phyloP scores from a whole-genome alignment of 1,140 invertebrate genomes.

The Cotesia chilonis region DNA sequence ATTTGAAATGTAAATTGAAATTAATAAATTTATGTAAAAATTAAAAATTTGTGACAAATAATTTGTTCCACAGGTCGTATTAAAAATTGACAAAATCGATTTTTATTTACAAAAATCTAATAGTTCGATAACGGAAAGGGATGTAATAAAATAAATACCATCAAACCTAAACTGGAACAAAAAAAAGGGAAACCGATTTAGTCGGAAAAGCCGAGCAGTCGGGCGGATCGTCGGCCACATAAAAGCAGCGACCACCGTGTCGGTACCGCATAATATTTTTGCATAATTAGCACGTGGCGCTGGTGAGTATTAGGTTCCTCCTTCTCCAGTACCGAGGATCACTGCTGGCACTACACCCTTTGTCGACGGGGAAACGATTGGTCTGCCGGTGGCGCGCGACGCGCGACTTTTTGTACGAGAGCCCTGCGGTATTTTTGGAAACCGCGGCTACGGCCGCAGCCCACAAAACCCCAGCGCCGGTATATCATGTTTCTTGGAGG shows the following conservation, averaged over 20 bases:
- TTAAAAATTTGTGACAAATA: too few species aligned
- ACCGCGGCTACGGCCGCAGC: constrained; percentile 51
- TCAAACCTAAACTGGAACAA: constrained; percentile 17
- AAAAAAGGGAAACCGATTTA: constrained; percentile 29
- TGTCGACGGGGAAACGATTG: background rate
- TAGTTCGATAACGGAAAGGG: too few species aligned
- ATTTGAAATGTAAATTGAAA: too few species aligned
- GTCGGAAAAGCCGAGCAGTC: constrained; percentile 29
- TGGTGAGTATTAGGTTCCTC: constrained; percentile 56
- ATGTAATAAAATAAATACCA: background rate
- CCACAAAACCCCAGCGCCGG: constrained; percentile 42
- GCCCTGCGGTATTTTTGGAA: constrained; percentile 64
- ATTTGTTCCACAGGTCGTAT: too few species aligned
- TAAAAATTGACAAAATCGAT: too few species aligned
- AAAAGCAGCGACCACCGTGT: constrained; percentile 53
- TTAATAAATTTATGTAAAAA: too few species aligned
- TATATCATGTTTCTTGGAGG: constrained; percentile 65
- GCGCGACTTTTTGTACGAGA: constrained; percentile 66
- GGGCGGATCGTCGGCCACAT: constrained; percentile 42
- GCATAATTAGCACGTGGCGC: constrained; percentile 65
- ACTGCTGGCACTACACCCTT: background rate
- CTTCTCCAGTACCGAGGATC: background rate
- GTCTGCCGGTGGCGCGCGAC: constrained; percentile 51
- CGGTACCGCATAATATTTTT: constrained; percentile 64
- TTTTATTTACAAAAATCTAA: too few species aligned